Base-by-base conservation (phyloP, 2,888 invertebrate species). In the Eristalis arbustorum region DNA sequence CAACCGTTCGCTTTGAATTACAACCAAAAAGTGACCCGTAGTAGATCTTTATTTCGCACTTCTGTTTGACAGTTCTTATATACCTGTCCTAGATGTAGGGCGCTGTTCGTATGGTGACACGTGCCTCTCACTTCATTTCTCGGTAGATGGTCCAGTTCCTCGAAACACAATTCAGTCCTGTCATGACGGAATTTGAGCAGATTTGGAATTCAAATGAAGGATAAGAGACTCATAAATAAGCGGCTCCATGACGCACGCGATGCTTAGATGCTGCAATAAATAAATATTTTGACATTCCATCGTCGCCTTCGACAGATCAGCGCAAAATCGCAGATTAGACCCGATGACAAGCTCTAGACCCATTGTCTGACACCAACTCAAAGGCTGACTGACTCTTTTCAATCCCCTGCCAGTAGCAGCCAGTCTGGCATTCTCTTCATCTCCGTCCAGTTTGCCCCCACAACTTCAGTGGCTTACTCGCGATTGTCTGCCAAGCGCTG, bases 341-440 rank as follows among this genome's bases (percentile, higher is more conserved):
- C 2, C 11, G 10, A 2, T 2, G 34, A 10, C 11, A 11, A 37
- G 2, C 34, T 1, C 11, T 11, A 37, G 34, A 13, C 49, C 6
- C 49, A 49, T 49, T 49, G 49, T 49, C 49, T 49, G n/a, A 1
- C 49, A 6, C 49, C 49, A n/a, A n/a, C n/a, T 5, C 49, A 49
- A 49, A 3, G 18, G 18, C 42, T 18, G 31, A 6, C 42, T 42
- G n/a, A 14, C n/a, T n/a, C 18, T 18, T 42, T 18, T n/a, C 42
- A 6, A n/a, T 6, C 14, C 14, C 61, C 61, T 75, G 42, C 25
- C 67, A 61, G 31, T 10, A 31, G 31, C 22, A 22, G 31, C 13
- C 18, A 66, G 28, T 40, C 74, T 40, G n/a, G 4, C 59, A 34
- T n/a, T n/a, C 8, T 23, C 42, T 61, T 67, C 67, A 75, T 75